Evolutionary conservation across 2,113 vertebrate species (phyloP).

Genomic region (Hoplias malabaricus): DNA sequence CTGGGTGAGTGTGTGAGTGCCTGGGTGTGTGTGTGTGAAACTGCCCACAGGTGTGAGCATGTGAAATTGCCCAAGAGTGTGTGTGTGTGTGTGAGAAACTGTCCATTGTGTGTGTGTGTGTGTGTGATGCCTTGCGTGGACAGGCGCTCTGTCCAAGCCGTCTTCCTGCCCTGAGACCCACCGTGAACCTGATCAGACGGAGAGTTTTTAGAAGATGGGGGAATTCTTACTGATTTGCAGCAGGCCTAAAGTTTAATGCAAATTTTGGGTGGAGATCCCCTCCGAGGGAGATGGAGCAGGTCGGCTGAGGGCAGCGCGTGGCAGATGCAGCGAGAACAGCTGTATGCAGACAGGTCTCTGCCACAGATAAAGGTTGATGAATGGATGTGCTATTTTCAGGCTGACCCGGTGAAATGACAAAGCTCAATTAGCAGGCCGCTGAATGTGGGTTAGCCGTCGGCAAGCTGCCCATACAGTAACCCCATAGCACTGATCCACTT

Average conservation of each 20-base stretch:
- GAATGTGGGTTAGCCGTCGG: slow-evolving; percentile 54
- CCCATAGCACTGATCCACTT: slow-evolving; percentile 70
- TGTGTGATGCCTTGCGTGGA: background rate
- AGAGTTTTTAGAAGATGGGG: no score
- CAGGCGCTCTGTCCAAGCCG: no score
- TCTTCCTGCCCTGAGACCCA: no score
- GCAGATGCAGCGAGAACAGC: slow-evolving; percentile 25
- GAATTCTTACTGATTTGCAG: no score
- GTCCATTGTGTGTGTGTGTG: background rate
- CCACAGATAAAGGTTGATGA: slow-evolving; percentile 62
- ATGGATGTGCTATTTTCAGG: slow-evolving; percentile 53
- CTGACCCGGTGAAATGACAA: slow-evolving; percentile 64
- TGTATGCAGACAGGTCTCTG: slow-evolving; percentile 45
- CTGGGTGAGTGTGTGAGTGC: no score
- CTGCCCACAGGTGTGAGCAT: no score
- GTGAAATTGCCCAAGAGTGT: background rate
- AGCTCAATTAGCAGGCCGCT: slow-evolving; percentile 66
- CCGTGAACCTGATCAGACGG: no score
- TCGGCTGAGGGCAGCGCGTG: slow-evolving; percentile 6
- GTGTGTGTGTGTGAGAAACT: background rate
- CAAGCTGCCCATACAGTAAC: slow-evolving; percentile 68
- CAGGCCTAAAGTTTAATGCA: no score
- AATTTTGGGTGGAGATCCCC: background rate
- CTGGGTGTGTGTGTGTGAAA: no score
- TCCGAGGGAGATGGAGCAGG: slow-evolving; percentile 32